A percentile compares a stretch with the other conserved stretches of the same genome.
phyloP scores from a whole-genome alignment of 1,140 invertebrate species.

The Drosophila arizonae region DNA sequence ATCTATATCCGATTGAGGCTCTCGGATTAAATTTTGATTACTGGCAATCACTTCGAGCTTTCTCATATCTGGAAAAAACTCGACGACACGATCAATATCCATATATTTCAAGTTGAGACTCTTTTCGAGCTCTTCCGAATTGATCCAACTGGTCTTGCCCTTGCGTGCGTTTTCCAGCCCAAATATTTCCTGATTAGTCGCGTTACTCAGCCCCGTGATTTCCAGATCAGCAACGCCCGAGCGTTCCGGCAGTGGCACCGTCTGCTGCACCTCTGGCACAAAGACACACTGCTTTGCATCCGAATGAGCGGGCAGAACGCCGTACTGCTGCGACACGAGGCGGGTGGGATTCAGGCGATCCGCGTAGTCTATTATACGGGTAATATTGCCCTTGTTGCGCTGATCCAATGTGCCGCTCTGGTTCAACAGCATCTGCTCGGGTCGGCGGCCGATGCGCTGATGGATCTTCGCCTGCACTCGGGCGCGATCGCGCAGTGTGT shows the following conservation, averaged over 20 bases:
- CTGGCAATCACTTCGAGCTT: conserved; percentile 60
- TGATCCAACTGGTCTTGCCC: conserved; percentile 35
- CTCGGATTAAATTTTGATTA: neutral
- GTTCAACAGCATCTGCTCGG: conserved; percentile 63
- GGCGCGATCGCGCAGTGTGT: conserved; percentile 45
- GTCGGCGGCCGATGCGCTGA: conserved; percentile 32
- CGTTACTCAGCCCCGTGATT: conserved; percentile 50
- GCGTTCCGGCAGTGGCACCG: conserved; percentile 55
- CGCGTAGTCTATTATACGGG: conserved; percentile 63
- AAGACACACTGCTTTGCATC: conserved; percentile 9
- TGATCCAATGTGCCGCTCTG: conserved; percentile 40
- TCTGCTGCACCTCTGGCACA: conserved; percentile 48
- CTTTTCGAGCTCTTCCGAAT: conserved; percentile 48
- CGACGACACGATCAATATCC: conserved; percentile 57
- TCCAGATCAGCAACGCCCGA: conserved; percentile 22
- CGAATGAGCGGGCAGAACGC: conserved; percentile 10
- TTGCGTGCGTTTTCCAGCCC: too few species aligned
- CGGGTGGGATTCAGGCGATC: conserved; percentile 53
- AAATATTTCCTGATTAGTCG: conserved; percentile 49
- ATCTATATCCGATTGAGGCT: conserved; percentile 16
- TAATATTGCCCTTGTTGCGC: conserved; percentile 54
- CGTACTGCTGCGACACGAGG: neutral
- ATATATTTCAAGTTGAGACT: conserved; percentile 19
- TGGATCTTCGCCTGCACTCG: conserved; percentile 47
- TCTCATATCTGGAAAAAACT: conserved; percentile 60